Conservation (phyloP, 2,797 vertebrate genomes). For the Sebastes cheni region DNA sequence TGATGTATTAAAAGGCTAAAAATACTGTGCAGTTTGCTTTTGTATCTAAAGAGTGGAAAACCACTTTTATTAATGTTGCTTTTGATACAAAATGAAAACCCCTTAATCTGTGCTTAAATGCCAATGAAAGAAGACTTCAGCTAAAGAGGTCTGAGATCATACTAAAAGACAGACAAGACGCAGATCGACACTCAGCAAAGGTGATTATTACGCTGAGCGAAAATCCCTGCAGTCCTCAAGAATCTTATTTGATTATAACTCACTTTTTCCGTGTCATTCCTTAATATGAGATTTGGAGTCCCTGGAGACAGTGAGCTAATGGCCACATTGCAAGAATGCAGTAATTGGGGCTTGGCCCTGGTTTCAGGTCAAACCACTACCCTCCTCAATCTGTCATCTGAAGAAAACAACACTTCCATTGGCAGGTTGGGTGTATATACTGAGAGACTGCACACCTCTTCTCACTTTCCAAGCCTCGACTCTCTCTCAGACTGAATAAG, state of each 20-base stretch:
- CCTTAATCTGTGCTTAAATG: neutral
- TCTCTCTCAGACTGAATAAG: constrained; percentile 51
- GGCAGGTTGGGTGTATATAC: constrained; percentile 46
- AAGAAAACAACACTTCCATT: constrained; percentile 60
- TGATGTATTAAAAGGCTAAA: neutral
- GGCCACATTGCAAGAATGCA: constrained; percentile 74
- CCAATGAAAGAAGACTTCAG: constrained; percentile 11
- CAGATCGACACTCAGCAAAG: constrained; percentile 31
- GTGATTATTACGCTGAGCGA: constrained; percentile 49
- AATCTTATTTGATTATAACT: constrained; percentile 74
- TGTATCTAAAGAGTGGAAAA: constrained; percentile 23
- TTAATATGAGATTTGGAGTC: constrained; percentile 74
- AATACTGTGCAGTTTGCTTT: neutral
- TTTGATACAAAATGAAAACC: constrained; percentile 23
- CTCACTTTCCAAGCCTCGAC: constrained; percentile 16
- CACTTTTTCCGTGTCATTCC: constrained; percentile 81
- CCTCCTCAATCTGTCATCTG: constrained; percentile 56
- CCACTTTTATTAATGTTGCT: constrained; percentile 12
- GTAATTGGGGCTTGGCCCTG: constrained; percentile 71
- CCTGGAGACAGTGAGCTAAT: constrained; percentile 84
- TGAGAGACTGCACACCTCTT: constrained; percentile 61
- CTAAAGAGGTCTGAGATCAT: constrained; percentile 25
- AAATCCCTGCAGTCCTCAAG: constrained; percentile 59
- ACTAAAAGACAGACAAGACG: constrained; percentile 16
- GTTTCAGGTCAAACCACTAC: constrained; percentile 69